phyloP scores from a whole-genome alignment of 2,888 invertebrate genomes.

The Pristionchus japonicus region DNA sequence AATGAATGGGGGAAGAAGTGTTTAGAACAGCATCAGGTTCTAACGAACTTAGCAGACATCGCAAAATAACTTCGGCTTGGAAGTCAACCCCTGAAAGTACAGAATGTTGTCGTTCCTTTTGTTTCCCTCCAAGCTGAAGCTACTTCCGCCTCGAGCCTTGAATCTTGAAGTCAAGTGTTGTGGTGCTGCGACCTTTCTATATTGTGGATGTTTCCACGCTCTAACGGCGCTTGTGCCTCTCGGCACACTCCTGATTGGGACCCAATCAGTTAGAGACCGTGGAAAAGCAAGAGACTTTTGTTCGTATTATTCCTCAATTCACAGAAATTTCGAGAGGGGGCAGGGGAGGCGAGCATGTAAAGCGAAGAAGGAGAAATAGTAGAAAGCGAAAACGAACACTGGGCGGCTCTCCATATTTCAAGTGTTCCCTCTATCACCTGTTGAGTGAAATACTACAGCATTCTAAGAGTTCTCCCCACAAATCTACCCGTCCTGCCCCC shows the following conservation, averaged over 20 bases:
- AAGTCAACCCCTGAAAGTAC: too few species aligned
- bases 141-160: background rate
- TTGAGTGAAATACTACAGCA: background rate
- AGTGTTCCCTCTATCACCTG: background rate
- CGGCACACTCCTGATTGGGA: too few species aligned
- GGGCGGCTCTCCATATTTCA: slow-evolving; percentile 2
- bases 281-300: background rate
- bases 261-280: background rate
- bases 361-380: background rate
- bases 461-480: background rate
- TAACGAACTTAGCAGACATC: background rate
- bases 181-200: background rate
- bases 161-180: background rate
- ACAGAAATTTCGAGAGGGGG: background rate
- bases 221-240: too few species aligned
- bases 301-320: background rate
- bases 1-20: background rate
- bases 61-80: background rate
- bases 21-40: too few species aligned
- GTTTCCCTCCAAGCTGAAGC: background rate
- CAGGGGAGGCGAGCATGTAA: background rate
- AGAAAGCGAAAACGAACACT: background rate
- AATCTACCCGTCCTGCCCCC: background rate
- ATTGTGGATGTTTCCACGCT: background rate
- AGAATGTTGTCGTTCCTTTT: background rate